Percentiles rank a stretch among this genome's conserved stretches.
These are phyloP conservation scores for Diaprepes abbreviatus DNA, from an alignment of 2,888 invertebrate species.

Conservation along the genomic window DNA sequence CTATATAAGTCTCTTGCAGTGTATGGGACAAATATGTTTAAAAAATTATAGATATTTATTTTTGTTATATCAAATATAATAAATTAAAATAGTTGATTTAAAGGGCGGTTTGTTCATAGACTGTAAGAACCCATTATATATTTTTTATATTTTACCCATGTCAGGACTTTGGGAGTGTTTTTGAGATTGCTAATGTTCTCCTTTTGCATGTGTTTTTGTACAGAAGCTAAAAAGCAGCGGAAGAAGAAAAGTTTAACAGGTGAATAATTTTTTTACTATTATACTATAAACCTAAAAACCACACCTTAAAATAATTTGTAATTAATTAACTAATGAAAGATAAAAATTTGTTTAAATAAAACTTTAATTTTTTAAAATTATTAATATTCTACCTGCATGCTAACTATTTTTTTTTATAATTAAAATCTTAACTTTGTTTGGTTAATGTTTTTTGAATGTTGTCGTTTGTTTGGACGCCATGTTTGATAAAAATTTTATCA, in stretches of 20 bases:
- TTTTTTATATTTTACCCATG: slow-evolving; percentile 65
- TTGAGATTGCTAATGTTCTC: slow-evolving; percentile 70
- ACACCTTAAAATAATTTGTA: slow-evolving; percentile 50
- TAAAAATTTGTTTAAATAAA: slow-evolving; percentile 12
- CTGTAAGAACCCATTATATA: slow-evolving; percentile 48
- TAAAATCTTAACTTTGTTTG: neutral
- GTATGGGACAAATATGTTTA: slow-evolving; percentile 48
- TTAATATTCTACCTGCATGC: slow-evolving; percentile 41
- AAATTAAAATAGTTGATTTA: neutral
- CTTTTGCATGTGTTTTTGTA: slow-evolving; percentile 72
- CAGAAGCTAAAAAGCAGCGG: slow-evolving; percentile 96
- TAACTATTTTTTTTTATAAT: slow-evolving; percentile 4
- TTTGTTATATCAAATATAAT: too few relatives aligned
- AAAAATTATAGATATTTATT: slow-evolving; percentile 11
- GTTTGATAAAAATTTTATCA: slow-evolving; percentile 14
- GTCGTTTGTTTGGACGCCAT: slow-evolving; percentile 18
- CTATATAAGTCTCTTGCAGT: slow-evolving; percentile 52
- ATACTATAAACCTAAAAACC: slow-evolving; percentile 45
- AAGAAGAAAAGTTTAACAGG: slow-evolving; percentile 93
- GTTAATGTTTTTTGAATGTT: slow-evolving; percentile 6
- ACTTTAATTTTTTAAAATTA: slow-evolving; percentile 12
- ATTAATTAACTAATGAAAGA: slow-evolving; percentile 49
- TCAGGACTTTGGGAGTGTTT: slow-evolving; percentile 69
- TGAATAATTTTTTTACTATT: slow-evolving; percentile 75
- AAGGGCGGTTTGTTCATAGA: slow-evolving; percentile 51